phyloP scores from a whole-genome alignment of 2,797 vertebrate species.

The Orestias chungarensis region DNA sequence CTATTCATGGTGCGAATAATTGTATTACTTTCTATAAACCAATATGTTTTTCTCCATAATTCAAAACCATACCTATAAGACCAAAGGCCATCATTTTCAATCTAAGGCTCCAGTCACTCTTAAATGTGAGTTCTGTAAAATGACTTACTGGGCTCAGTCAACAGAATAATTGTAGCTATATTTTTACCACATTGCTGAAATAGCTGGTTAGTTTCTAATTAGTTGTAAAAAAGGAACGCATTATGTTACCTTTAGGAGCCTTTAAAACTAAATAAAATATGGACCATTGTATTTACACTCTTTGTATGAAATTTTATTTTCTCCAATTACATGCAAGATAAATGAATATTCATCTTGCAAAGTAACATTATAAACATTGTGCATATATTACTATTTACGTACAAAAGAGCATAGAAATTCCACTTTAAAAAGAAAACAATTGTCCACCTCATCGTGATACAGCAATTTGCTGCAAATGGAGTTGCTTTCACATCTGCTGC shows the following conservation, averaged over 20 bases:
- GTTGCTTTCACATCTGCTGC: constrained; percentile 57
- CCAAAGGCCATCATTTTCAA: no score
- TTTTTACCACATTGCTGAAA: neutral
- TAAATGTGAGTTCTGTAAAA: neutral
- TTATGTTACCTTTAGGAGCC: neutral
- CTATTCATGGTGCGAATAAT: neutral
- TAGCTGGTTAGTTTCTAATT: neutral
- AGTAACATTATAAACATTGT: constrained; percentile 15
- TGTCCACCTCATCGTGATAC: constrained; percentile 30
- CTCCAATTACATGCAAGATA: constrained; percentile 20
- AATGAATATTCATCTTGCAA: no score
- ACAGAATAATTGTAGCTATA: neutral
- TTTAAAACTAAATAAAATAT: neutral
- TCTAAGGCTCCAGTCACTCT: neutral
- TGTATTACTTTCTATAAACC: neutral
- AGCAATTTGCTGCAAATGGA: constrained; percentile 45
- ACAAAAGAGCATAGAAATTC: constrained; percentile 23
- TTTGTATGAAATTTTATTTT: constrained; percentile 9
- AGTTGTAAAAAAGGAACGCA: neutral
- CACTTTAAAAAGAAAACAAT: constrained; percentile 26
- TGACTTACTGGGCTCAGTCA: neutral
- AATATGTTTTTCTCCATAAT: neutral
- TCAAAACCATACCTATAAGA: no score
- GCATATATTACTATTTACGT: constrained; percentile 17
- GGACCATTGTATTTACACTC: constrained; percentile 1